Evolutionary conservation across 2,113 vertebrate genomes (phyloP).

Genomic region (Ammospiza nelsoni): DNA sequence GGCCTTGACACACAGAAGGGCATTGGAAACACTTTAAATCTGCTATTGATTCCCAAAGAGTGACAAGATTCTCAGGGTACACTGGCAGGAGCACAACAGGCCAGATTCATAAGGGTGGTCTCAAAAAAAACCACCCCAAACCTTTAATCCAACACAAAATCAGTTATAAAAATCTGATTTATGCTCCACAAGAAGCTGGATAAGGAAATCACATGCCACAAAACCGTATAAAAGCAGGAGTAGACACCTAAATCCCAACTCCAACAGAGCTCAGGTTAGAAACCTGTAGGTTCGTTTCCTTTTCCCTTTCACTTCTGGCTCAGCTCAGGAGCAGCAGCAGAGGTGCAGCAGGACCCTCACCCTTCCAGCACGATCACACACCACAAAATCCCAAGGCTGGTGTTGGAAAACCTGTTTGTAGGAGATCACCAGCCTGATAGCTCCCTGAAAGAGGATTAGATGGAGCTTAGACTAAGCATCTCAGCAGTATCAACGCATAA

Average conservation of each 20-base stretch:
- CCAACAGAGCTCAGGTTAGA: neutral
- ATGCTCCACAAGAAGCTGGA: neutral
- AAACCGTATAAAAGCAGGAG: neutral
- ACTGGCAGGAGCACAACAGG: neutral
- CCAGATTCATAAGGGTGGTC: neutral
- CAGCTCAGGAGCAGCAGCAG: neutral
- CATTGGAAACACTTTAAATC: neutral
- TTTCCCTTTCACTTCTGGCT: neutral
- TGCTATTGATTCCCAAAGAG: neutral
- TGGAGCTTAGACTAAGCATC: conserved; percentile 54
- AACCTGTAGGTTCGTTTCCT: neutral
- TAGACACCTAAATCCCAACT: neutral
- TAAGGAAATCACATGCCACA: neutral
- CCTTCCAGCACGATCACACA: neutral
- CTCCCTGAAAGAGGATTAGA: conserved; percentile 62
- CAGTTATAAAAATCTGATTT: neutral
- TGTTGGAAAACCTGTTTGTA: neutral
- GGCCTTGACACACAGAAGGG: neutral
- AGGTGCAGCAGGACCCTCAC: neutral
- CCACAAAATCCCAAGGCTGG: neutral
- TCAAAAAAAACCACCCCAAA: neutral
- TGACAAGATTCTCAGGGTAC: neutral
- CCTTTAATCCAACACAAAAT: neutral
- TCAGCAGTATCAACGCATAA: neutral
- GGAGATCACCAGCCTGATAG: neutral